Percentiles rank a stretch among this genome's conserved stretches.
These are phyloP conservation scores for Atethmia centrago DNA, from an alignment of 2,888 invertebrate species.

Conservation along the genomic window DNA sequence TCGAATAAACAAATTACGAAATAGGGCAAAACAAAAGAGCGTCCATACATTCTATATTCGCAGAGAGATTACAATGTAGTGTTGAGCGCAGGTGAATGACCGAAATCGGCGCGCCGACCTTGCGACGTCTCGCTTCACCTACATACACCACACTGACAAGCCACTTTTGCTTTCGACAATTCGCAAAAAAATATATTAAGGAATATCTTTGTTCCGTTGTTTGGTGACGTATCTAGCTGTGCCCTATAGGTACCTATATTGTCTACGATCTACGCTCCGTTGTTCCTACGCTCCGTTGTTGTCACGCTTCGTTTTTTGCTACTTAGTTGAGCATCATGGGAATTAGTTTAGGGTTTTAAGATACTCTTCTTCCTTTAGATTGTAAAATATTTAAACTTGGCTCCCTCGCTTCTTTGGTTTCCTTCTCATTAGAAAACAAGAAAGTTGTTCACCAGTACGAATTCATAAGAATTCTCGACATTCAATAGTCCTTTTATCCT, in stretches of 20 bases:
- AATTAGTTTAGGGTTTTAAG: background rate
- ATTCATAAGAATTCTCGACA: conserved; percentile 17
- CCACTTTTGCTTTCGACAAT: conserved; percentile 90
- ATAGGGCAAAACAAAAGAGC: conserved; percentile 50
- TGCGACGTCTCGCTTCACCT: conserved; percentile 88
- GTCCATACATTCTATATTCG: conserved; percentile 66
- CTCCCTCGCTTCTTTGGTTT: background rate
- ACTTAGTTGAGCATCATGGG: background rate
- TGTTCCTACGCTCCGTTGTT: background rate
- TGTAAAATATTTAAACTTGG: background rate
- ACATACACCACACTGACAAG: conserved; percentile 86
- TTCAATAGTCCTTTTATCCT: conserved; percentile 46
- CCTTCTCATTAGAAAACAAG: conserved; percentile 1
- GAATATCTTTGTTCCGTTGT: conserved; percentile 68
- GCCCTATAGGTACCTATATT: conserved; percentile 47
- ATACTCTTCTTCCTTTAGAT: background rate
- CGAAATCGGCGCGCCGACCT: conserved; percentile 90
- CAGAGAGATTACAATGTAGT: conserved; percentile 76
- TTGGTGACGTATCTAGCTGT: conserved; percentile 53
- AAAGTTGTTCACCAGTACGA: conserved; percentile 18
- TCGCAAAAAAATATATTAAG: conserved; percentile 83
- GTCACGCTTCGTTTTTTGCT: background rate
- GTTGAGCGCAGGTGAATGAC: conserved; percentile 85
- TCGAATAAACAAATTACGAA: conserved; percentile 36
- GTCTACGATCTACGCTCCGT: background rate